A percentile compares a stretch with the other conserved stretches of the same genome.
Evolutionary conservation across 2,888 invertebrate genomes (phyloP).

Genomic region (Sphinx pinastri): DNA sequence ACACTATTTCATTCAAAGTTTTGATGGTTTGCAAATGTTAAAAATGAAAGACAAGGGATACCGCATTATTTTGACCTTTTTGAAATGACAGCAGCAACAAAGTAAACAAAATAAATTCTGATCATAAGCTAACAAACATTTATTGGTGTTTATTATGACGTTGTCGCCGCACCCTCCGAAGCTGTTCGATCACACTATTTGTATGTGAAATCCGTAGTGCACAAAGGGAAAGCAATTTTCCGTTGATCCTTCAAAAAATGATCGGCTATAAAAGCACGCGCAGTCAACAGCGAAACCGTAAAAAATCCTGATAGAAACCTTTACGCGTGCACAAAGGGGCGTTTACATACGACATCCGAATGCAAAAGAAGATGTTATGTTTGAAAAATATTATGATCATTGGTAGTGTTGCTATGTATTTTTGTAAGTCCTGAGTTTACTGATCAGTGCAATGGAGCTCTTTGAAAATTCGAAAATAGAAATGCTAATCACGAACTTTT

Average conservation of each 20-base stretch:
- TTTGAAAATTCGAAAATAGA: too few relatives aligned
- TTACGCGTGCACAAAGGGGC: constrained; percentile 64
- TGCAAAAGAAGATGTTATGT: neutral
- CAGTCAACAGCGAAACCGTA: constrained; percentile 65
- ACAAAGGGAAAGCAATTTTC: constrained; percentile 69
- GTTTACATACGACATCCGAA: constrained; percentile 47
- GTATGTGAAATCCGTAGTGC: constrained; percentile 60
- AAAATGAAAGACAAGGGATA: too few relatives aligned
- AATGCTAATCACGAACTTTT: too few relatives aligned
- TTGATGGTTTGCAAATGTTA: too few relatives aligned
- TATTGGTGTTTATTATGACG: neutral
- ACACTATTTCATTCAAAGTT: too few relatives aligned
- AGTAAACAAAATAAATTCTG: neutral
- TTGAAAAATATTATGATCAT: neutral
- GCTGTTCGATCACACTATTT: constrained; percentile 62
- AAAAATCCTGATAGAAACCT: constrained; percentile 66
- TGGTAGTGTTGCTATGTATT: neutral
- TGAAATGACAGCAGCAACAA: neutral
- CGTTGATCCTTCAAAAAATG: constrained; percentile 73
- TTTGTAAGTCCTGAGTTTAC: too few relatives aligned
- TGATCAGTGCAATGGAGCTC: too few relatives aligned
- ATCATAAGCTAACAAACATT: neutral
- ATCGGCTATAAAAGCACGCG: constrained; percentile 71
- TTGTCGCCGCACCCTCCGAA: neutral
- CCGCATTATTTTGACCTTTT: neutral